phyloP scores from a whole-genome alignment of 2,888 invertebrate genomes.

The Notocelia uddmanniana region DNA sequence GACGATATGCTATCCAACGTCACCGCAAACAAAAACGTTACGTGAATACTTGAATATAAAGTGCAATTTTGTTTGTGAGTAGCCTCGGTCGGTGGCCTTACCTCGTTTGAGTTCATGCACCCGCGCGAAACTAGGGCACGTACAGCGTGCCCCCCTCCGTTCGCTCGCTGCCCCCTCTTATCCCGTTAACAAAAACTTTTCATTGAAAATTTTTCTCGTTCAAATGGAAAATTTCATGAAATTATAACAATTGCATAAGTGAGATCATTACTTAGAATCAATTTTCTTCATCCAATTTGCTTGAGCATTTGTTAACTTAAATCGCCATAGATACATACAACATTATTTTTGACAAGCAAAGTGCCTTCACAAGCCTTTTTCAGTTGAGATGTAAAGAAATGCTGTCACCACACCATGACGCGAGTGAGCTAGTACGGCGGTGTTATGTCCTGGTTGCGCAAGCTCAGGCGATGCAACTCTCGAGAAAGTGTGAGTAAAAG shows the following conservation, averaged over 20 bases:
- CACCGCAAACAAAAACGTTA: constrained; percentile 57
- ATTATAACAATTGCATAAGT: background rate
- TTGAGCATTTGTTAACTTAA: background rate
- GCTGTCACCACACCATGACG: constrained; percentile 61
- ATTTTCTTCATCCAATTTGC: background rate
- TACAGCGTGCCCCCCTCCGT: constrained; percentile 72
- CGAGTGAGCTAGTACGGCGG: constrained; percentile 77
- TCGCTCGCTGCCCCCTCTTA: constrained; percentile 61
- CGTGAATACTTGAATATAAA: constrained; percentile 61
- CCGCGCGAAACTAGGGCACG: constrained; percentile 85
- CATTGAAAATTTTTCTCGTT: constrained; percentile 79
- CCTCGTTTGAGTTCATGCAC: constrained; percentile 86
- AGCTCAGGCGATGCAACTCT: constrained; percentile 61
- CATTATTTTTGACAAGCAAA: background rate
- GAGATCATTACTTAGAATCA: background rate
- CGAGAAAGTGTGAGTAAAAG: constrained; percentile 86
- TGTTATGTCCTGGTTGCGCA: constrained; percentile 73
- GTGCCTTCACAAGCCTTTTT: background rate
- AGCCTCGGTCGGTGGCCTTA: constrained; percentile 84
- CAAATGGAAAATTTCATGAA: constrained; percentile 57
- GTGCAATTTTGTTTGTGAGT: constrained; percentile 65
- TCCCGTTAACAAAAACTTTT: constrained; percentile 80
- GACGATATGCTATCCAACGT: constrained; percentile 72
- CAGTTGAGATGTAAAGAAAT: constrained; percentile 54
- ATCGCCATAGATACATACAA: background rate